Evolutionary conservation across 1,140 invertebrate genomes (phyloP), one percentile per base, ranked within the genome.

Genomic region (Brachionus plicatilis): DNA sequence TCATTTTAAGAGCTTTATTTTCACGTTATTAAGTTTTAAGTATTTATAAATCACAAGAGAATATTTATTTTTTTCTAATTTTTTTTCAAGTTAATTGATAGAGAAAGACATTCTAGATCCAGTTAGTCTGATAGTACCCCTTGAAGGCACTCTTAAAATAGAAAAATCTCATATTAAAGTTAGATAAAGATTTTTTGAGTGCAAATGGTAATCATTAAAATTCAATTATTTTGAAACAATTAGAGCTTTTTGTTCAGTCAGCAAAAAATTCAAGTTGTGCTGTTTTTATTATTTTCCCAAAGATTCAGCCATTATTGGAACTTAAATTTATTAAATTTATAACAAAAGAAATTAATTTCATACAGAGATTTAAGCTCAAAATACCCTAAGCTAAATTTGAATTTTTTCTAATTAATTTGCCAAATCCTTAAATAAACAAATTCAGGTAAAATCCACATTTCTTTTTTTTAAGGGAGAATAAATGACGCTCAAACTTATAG

Each of bases 401-500:
- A 20, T 60, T 60, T 60, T 60, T 60, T 20, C 17, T 60, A 60
- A 60, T 60, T 60, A 60, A 60, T 60, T 60, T 60, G 17, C 53
- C 53, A 60, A 60, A 20, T 60, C 53, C 53, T 24, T 60, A 70
- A 70, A 70, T 37, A 33, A 70, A 70, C 27, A 70, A 70, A n/a
- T 50, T 76, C 24, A 27, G 20, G 27, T 50, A 50, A 27, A 45
- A 50, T 29, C 47, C 24, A 47, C 45, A 27, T 27, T 47, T 45
- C 9, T 45, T 75, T 29, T 72, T 24, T 43, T 72, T 41, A 29
- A 43, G 33, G 41, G 37, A 68, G 27, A 68, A 68, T 7, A 68
- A 20, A 76, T 76, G 79, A 82, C 65, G 27, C 20, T 82, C 20
- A 82, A 82, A 29, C 33, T 82, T 14, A 82, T 82, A 41, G 79